Evolutionary conservation across 2,888 invertebrate species (phyloP).

Genomic region (Eugnorisma glareosa): DNA sequence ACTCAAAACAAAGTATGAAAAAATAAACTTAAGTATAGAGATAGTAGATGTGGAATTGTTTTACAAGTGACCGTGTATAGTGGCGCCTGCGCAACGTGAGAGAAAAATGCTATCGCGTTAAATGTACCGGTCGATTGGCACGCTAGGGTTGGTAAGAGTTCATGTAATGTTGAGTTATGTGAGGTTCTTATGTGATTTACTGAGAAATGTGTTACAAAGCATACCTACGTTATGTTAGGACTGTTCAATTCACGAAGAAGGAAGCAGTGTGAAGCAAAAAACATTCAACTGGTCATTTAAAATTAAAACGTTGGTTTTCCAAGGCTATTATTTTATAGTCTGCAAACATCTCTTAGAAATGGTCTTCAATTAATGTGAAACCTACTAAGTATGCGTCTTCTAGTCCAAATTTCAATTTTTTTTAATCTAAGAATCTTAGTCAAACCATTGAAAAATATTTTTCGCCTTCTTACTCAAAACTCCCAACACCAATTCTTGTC

Average conservation of each 20-base stretch:
- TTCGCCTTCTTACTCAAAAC: too few relatives aligned
- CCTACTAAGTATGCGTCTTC: background rate
- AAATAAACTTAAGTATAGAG: constrained; percentile 16
- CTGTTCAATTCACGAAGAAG: background rate
- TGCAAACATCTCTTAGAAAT: background rate
- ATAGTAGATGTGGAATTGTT: constrained; percentile 48
- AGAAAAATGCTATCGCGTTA: constrained; percentile 65
- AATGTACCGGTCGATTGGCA: constrained; percentile 62
- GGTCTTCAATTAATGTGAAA: too few relatives aligned
- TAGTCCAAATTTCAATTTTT: background rate
- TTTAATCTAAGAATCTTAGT: background rate
- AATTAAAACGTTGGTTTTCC: background rate
- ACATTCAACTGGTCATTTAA: background rate
- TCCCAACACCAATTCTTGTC: background rate
- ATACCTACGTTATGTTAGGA: background rate
- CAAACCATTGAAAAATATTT: background rate
- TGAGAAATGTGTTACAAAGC: constrained; percentile 9
- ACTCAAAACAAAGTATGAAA: constrained; percentile 17
- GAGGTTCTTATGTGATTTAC: constrained; percentile 2
- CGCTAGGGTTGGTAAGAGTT: constrained; percentile 53
- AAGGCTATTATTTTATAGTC: too few relatives aligned
- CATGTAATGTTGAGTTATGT: constrained; percentile 24
- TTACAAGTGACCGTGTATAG: constrained; percentile 54
- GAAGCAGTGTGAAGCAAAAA: background rate
- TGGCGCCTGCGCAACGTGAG: constrained; percentile 62